Evolutionary conservation across 30 jellyfish, hydroid and myxozoan species (phyloP), one percentile per base, ranked within the genome.

Genomic region (Sanderia malayensis): DNA sequence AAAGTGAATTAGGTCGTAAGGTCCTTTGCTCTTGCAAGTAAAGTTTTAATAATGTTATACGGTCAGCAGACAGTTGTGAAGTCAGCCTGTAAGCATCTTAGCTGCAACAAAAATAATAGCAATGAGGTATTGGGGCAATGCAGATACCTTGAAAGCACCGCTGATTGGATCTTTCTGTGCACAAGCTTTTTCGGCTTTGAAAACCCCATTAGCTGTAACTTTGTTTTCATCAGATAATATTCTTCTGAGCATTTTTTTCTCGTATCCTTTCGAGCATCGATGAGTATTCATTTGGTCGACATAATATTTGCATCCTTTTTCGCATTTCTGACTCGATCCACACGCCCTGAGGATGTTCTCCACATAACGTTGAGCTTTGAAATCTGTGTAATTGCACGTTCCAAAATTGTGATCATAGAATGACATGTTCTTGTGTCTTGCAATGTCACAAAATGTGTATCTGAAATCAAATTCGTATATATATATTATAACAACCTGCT

Each of bases 181-280:
- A 19, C 81, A 69, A 15, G 28, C 53, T 1, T 20, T 30, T 69
- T 69, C 46, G 0, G 81, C 70, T 15, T 27, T 69, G 49, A 49
- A 69, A 23, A 69, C 67, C 8, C 70, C 67, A 2, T 2, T 69
- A 1, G 70, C 70, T 9, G 67, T 29, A 1, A 7, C 41, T 0
- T 26, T 31, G 27, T 26, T 20, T 22, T 23, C 9, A 0, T 15
- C 20, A 10, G 0, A 19, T 58, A 47, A 4, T 30, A 24, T 0
- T 0, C 32, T 53, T 22, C 27, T 17, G 15, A 13, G 27, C 11
- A 69, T 22, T 46, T 47, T 22, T 18, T 53, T 44, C 63, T 69
- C 81, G 8, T 7, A 27, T 13, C 85, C 85, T 57, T 72, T 52
- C 85, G 55, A 52, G 67, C 85, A 72, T 1, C 74, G 73, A 72